phyloP scores from a whole-genome alignment of 2,888 invertebrate species.

The Drosophila anomelani region DNA sequence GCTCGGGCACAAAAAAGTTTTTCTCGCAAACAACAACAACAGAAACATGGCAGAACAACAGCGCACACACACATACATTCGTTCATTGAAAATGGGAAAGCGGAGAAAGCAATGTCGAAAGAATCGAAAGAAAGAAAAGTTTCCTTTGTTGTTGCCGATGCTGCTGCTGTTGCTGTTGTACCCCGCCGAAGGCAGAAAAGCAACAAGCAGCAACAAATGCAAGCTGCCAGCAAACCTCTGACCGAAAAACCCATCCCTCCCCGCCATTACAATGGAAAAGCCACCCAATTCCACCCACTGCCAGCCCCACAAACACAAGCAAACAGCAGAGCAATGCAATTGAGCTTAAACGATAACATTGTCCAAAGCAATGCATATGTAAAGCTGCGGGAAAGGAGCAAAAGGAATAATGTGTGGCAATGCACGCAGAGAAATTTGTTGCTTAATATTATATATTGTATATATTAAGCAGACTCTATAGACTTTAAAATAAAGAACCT shows the following conservation, averaged over 20 bases:
- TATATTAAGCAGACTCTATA: not conserved
- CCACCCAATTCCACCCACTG: not conserved
- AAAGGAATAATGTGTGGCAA: conserved; percentile 3
- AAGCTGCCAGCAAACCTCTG: conserved; percentile 32
- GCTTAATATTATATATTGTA: not conserved
- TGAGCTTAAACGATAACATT: conserved; percentile 72
- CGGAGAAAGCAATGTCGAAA: conserved; percentile 20
- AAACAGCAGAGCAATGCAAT: conserved; percentile 56
- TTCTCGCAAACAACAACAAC: conserved; percentile 13
- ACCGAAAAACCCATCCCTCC: conserved; percentile 21
- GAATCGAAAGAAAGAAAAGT: conserved; percentile 40
- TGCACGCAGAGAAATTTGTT: conserved; percentile 2
- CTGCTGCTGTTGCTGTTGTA: conserved; percentile 12
- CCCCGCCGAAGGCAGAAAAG: conserved; percentile 26
- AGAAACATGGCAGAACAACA: conserved; percentile 9
- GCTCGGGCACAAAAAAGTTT: conserved; percentile 18
- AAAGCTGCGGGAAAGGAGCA: conserved; percentile 18
- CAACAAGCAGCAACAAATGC: conserved; percentile 41
- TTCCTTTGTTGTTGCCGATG: conserved; percentile 34
- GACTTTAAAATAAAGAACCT: not conserved
- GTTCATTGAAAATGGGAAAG: conserved; percentile 13
- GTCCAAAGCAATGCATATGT: conserved; percentile 35
- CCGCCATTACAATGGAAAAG: conserved; percentile 9
- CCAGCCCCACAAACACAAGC: conserved; percentile 11
- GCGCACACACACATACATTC: not conserved